A percentile compares a stretch with the other conserved stretches of the same genome.
phyloP scores from a whole-genome alignment of 2,797 vertebrate species.

The Catharus ustulatus region DNA sequence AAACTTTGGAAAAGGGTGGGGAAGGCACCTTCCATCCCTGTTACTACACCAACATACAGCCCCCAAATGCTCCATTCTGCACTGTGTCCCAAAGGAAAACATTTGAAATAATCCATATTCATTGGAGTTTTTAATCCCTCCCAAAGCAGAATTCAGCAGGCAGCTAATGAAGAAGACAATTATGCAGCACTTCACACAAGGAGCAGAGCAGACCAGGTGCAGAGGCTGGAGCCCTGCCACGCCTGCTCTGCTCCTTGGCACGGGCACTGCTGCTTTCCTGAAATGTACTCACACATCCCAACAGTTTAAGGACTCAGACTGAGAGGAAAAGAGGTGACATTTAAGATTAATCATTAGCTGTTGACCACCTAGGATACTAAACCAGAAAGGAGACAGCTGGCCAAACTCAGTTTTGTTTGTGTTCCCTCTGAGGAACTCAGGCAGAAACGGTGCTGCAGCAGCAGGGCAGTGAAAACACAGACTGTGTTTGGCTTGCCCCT shows the following conservation, averaged over 20 bases:
- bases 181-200: slow-evolving; percentile 39
- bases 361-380: slow-evolving; percentile 2
- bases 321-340: neutral
- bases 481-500: neutral
- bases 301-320: neutral
- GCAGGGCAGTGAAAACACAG: neutral
- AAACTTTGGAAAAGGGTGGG: neutral
- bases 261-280: neutral
- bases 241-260: neutral
- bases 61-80: neutral
- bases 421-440: neutral
- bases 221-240: slow-evolving; percentile 29
- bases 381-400: neutral
- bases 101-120: slow-evolving; percentile 44
- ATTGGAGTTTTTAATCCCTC: slow-evolving; percentile 49
- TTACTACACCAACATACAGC: neutral
- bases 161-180: slow-evolving; percentile 60
- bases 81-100: neutral
- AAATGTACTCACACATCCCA: slow-evolving; percentile 2
- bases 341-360: neutral
- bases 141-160: slow-evolving; percentile 28
- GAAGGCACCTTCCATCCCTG: neutral
- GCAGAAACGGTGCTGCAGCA: neutral
- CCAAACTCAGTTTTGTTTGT: neutral
- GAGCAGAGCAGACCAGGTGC: slow-evolving; percentile 52